Conservation (phyloP, 2,888 invertebrate genomes). For the Cyclophora punctaria region DNA sequence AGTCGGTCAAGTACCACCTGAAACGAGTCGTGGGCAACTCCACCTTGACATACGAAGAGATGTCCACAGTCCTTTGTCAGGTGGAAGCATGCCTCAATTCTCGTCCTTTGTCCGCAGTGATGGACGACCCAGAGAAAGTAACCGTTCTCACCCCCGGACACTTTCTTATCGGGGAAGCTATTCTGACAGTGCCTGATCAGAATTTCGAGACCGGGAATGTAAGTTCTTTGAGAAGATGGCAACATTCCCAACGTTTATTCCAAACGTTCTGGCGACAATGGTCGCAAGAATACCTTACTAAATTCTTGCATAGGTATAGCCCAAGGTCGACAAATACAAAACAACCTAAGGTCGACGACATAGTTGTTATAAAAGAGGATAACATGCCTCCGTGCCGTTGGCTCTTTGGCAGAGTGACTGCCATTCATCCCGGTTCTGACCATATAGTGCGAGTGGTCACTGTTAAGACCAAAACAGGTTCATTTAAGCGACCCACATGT, state of each 20-base stretch:
- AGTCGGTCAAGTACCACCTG: neutral
- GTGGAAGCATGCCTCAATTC: constrained; percentile 17
- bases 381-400: neutral
- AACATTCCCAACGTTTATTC: neutral
- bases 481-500: neutral
- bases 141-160: neutral
- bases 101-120: constrained; percentile 5
- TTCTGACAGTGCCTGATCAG: neutral
- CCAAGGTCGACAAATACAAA: neutral
- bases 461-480: neutral
- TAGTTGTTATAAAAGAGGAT: constrained; percentile 2
- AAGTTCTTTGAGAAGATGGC: neutral
- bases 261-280: neutral
- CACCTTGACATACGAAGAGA: constrained; percentile 14
- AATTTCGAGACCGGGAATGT: neutral
- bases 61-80: constrained; percentile 11
- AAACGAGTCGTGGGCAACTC: constrained; percentile 5
- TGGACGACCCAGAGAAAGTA: neutral
- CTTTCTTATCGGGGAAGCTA: neutral
- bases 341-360: constrained; percentile 2
- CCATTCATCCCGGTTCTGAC: neutral
- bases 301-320: neutral
- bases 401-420: neutral
- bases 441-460: neutral
- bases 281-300: neutral